phyloP scores from a whole-genome alignment of 2,888 invertebrate genomes.

The Strigamia maritima region DNA sequence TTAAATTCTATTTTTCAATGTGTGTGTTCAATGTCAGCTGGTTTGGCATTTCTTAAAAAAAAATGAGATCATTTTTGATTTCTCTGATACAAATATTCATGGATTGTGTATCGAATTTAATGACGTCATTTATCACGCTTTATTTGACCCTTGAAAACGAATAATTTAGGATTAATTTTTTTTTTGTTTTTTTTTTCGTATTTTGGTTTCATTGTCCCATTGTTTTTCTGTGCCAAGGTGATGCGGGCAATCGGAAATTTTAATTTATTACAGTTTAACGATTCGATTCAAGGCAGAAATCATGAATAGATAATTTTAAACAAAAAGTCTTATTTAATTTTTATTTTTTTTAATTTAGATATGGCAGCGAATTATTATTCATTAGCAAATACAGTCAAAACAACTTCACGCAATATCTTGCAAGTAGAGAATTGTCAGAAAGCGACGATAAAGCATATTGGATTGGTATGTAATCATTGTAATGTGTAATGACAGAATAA shows the following conservation, averaged over 20 bases:
- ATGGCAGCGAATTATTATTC: conserved; percentile 89
- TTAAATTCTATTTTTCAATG: conserved; percentile 12
- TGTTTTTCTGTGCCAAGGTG: conserved; percentile 30
- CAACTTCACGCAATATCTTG: conserved; percentile 80
- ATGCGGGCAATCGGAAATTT: conserved; percentile 7
- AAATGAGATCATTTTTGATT: not conserved
- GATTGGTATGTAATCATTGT: conserved; percentile 55
- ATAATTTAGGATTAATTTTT: not conserved
- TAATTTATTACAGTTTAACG: not conserved
- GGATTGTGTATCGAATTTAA: not conserved
- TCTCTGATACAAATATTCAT: too few species aligned
- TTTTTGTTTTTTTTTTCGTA: not conserved
- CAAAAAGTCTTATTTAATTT: too few species aligned
- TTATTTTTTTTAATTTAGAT: conserved; percentile 61
- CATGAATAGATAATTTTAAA: too few species aligned
- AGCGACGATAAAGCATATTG: conserved; percentile 62
- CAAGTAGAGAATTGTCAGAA: conserved; percentile 59
- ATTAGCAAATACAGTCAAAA: conserved; percentile 88
- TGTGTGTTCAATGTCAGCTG: not conserved
- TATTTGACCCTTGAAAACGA: not conserved
- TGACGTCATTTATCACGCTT: not conserved
- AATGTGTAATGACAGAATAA: not conserved
- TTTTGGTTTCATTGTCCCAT: not conserved
- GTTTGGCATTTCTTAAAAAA: not conserved
- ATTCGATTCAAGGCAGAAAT: conserved; percentile 17